These are phyloP conservation scores for Drosophila ironensis DNA, from an alignment of 1,140 invertebrate species.

Conservation along the genomic window DNA sequence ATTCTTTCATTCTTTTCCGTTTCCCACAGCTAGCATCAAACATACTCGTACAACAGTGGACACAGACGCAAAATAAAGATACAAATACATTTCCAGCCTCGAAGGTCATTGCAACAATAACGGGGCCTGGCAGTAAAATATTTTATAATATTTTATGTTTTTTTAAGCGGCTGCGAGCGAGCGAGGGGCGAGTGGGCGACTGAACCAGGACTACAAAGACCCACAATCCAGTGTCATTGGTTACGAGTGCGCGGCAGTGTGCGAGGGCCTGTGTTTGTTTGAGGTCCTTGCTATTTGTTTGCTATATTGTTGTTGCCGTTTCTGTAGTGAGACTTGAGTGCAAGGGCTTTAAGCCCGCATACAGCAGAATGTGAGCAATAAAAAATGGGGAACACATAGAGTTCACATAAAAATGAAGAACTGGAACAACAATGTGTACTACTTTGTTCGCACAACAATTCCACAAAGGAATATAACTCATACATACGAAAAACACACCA, in stretches of 20 bases:
- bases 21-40: not conserved
- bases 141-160: constrained; percentile 72
- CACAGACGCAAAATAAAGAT: constrained; percentile 19
- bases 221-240: constrained; percentile 9
- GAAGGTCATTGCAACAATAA: constrained; percentile 55
- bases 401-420: constrained; percentile 40
- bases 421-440: constrained; percentile 38
- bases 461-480: constrained; percentile 55
- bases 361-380: constrained; percentile 48
- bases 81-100: constrained; percentile 12
- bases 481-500: constrained; percentile 17
- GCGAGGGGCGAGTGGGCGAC: too few relatives aligned
- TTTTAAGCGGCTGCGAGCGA: constrained; percentile 32
- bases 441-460: constrained; percentile 41
- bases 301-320: constrained; percentile 1
- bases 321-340: constrained; percentile 41
- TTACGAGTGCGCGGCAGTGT: not conserved
- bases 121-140: constrained; percentile 59
- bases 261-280: constrained; percentile 21
- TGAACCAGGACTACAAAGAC: constrained; percentile 10
- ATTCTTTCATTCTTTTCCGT: constrained; percentile 1
- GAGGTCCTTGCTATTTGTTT: constrained; percentile 53
- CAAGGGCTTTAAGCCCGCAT: constrained; percentile 44
- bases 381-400: constrained; percentile 50
- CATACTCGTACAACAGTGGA: constrained; percentile 39